Base-by-base conservation (phyloP, 1,140 invertebrate genomes). In the Cydia pomonella region DNA sequence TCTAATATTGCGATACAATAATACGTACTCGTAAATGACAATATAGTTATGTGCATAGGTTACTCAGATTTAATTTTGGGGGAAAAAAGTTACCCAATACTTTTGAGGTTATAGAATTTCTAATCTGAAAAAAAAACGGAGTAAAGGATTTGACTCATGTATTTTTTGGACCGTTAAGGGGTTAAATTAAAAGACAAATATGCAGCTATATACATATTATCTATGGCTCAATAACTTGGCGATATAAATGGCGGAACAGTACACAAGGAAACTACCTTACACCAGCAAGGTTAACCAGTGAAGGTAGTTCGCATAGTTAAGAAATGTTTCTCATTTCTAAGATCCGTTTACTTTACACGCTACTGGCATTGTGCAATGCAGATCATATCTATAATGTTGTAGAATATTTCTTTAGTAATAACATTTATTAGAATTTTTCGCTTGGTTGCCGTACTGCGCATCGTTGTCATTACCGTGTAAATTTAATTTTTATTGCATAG, bases 301-400 rank as follows among this genome's bases (percentile, higher is more conserved):
- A 90, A 89, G 85, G 88, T 82, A 79, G 82, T 88, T 86, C 79
- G 81, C 84, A 86, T 87, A 83, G 83, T 84, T 84, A 76, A 82
- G 86, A 89, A 89, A 89, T 88, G 84, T 77, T 82, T 87, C 78
- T 88, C 80, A 83, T 83, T 82, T 80, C 77, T 76, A 72, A 78
- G 83, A 74, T 75, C 73, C 79, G 81, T 84, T 87, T 83, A 77
- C 33, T 44, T 10, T 23, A 47, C 44, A 59, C 44, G 18, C 13
- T 38, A 72, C 74, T 41, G 73, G 21, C 50, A 29, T 76, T 74
- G 44, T 72, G 71, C 63, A 27, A 33, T 27, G 27, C 2, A 64
- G 25, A 59, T 59, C 21, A 59, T 59, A 59, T 59, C 18, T 59
- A 59, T 53, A 53, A 53, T 59, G 6, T 23, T 59, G 53, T 53